Evolutionary conservation across 2,888 invertebrate species (phyloP).

Genomic region (Diarsia mendica): DNA sequence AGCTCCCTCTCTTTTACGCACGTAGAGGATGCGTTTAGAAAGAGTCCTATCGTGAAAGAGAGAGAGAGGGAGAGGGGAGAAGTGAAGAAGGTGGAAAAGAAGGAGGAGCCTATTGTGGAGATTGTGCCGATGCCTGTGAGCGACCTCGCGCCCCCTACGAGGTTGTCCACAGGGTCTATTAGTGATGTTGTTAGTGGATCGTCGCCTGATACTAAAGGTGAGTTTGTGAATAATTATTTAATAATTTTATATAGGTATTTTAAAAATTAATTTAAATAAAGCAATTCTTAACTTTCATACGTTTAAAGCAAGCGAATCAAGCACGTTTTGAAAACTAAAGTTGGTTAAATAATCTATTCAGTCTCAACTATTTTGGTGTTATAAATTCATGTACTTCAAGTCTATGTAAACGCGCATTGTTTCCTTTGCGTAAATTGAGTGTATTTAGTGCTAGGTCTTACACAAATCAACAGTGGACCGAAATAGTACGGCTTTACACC

Average conservation of each 20-base stretch:
- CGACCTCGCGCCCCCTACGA: slow-evolving; percentile 84
- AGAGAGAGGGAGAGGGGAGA: slow-evolving; percentile 83
- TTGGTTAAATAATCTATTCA: too few species aligned
- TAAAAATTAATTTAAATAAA: too few species aligned
- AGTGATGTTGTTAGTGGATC: slow-evolving; percentile 92
- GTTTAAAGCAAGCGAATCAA: too few species aligned
- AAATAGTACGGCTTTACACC: too few species aligned
- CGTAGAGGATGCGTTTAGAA: slow-evolving; percentile 88
- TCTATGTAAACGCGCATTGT: too few species aligned
- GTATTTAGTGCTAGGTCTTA: too few species aligned
- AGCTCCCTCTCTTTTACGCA: slow-evolving; percentile 87
- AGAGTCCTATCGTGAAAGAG: slow-evolving; percentile 85
- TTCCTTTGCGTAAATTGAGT: too few species aligned
- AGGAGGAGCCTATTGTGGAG: slow-evolving; percentile 72
- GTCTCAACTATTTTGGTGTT: too few species aligned
- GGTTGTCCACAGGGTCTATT: slow-evolving; percentile 91
- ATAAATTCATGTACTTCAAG: too few species aligned
- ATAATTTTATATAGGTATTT: not conserved
- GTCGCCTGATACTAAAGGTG: slow-evolving; percentile 91
- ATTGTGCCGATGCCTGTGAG: slow-evolving; percentile 69
- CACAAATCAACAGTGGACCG: too few species aligned
- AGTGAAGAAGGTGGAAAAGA: slow-evolving; percentile 76
- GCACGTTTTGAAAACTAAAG: too few species aligned
- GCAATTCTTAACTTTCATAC: too few species aligned
- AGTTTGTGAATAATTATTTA: not conserved